Evolutionary conservation across 2,888 invertebrate genomes (phyloP).

Genomic region (Scaptomyza flava): DNA sequence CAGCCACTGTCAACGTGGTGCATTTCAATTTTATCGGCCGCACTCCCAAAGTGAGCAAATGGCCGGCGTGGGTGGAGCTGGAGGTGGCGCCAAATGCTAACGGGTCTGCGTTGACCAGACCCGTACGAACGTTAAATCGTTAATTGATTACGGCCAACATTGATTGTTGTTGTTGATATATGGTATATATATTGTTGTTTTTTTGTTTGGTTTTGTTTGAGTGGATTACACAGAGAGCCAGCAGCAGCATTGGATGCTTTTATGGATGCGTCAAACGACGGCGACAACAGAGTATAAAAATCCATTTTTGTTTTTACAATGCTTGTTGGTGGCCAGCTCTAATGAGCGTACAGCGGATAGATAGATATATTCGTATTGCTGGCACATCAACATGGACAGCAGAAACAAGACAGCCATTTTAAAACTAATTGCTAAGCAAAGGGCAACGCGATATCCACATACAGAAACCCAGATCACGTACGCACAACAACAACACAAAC

Average conservation of each 20-base stretch:
- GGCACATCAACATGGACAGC: constrained; percentile 28
- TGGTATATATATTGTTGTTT: constrained; percentile 57
- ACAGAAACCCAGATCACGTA: constrained; percentile 71
- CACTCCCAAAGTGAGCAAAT: constrained; percentile 12
- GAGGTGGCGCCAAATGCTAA: constrained; percentile 64
- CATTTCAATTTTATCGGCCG: constrained; percentile 65
- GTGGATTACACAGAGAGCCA: constrained; percentile 40
- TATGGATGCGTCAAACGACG: constrained; percentile 42
- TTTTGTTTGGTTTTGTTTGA: constrained; percentile 24
- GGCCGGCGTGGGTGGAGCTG: constrained; percentile 5
- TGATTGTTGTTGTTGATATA: constrained; percentile 75
- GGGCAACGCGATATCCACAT: constrained; percentile 58
- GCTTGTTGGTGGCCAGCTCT: constrained; percentile 52
- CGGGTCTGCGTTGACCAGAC: constrained; percentile 58
- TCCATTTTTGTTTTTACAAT: constrained; percentile 57
- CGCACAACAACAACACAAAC: constrained; percentile 71
- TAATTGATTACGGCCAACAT: constrained; percentile 80
- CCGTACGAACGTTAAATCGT: constrained; percentile 75
- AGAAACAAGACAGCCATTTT: constrained; percentile 57
- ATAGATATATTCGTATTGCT: background rate
- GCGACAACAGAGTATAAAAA: constrained; percentile 56
- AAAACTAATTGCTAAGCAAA: constrained; percentile 81
- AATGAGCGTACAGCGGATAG: constrained; percentile 51
- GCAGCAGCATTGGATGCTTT: constrained; percentile 24
- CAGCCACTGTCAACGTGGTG: constrained; percentile 68